Conservation (phyloP, 2,797 vertebrate genomes). For the Urophycis tenuis region DNA sequence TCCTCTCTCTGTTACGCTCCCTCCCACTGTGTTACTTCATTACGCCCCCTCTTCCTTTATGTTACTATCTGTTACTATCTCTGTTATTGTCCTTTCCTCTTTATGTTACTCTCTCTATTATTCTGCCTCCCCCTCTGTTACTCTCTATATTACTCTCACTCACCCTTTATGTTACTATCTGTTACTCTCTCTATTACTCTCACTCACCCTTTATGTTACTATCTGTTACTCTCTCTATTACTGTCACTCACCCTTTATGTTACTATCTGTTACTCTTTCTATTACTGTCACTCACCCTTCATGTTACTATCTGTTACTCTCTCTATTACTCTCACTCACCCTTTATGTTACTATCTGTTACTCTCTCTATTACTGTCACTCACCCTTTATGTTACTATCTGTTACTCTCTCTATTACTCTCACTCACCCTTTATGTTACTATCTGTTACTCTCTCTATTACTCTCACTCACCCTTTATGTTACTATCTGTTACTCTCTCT, state of each 20-base stretch:
- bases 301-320: background rate
- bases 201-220: background rate
- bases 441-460: background rate
- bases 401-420: background rate
- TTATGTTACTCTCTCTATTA: constrained; percentile 9
- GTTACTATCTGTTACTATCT: constrained; percentile 4
- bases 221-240: constrained; percentile 1
- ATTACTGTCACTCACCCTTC: background rate
- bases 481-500: constrained; percentile 1
- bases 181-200: background rate
- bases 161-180: background rate
- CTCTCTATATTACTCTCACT: constrained; percentile 2
- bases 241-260: background rate
- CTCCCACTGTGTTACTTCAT: no score
- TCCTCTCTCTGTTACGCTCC: constrained; percentile 9
- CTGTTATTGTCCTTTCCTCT: constrained; percentile 2
- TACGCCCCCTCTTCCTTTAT: no score
- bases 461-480: background rate
- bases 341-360: no score
- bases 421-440: no score
- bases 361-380: background rate
- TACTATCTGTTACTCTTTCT: background rate
- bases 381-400: constrained; percentile 13
- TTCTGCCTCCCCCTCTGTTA: constrained; percentile 1
- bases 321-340: background rate